Evolutionary conservation across 2,888 invertebrate genomes (phyloP).

Genomic region (Choristoneura rosaceana): DNA sequence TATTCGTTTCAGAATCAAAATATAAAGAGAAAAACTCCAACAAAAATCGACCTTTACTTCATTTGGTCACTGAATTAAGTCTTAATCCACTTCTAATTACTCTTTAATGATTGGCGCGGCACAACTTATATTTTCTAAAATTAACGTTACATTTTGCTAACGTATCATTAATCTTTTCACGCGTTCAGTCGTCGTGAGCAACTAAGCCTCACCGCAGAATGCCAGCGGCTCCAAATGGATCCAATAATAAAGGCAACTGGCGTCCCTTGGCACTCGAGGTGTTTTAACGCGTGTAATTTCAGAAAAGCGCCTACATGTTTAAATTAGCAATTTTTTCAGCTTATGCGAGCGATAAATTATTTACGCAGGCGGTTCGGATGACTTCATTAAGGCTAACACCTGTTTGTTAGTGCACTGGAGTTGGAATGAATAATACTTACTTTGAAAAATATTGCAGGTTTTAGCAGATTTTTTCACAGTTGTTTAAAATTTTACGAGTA

Average conservation of each 20-base stretch:
- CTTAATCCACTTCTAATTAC: constrained; percentile 31
- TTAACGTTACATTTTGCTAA: constrained; percentile 23
- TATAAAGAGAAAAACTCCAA: too few relatives aligned
- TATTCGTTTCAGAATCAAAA: too few relatives aligned
- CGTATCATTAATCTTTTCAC: constrained; percentile 30
- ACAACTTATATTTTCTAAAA: constrained; percentile 18
- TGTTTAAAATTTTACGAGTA: too few relatives aligned
- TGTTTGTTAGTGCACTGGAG: constrained; percentile 18
- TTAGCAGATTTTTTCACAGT: too few relatives aligned
- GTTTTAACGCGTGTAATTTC: constrained; percentile 27
- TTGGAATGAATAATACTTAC: constrained; percentile 15
- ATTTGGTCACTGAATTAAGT: background rate
- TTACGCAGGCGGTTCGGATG: constrained; percentile 37
- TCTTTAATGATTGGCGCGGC: constrained; percentile 20
- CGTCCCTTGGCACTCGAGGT: constrained; percentile 9
- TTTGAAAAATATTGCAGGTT: background rate
- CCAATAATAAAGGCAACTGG: background rate
- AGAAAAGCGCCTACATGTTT: constrained; percentile 40
- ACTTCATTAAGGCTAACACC: constrained; percentile 38
- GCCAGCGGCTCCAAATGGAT: constrained; percentile 22
- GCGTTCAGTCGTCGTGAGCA: background rate
- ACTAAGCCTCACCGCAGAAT: constrained; percentile 1
- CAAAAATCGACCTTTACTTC: background rate
- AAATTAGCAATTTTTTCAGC: constrained; percentile 39
- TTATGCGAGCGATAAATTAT: constrained; percentile 39